These are phyloP conservation scores for Coreius guichenoti DNA, from an alignment of 2,797 vertebrate genomes.

Conservation along the genomic window DNA sequence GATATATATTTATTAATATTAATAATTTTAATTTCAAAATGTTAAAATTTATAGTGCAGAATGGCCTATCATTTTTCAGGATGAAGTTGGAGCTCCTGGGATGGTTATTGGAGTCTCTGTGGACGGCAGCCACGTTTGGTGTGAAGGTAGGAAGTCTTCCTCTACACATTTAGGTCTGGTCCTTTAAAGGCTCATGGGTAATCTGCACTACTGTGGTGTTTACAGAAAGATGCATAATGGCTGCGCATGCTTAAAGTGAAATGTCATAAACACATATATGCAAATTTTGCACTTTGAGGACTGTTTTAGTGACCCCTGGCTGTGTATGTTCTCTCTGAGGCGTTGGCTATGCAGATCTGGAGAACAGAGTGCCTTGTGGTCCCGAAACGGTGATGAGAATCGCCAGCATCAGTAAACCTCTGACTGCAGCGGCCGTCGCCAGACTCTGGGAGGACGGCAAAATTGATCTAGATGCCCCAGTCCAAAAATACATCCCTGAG, in stretches of 20 bases:
- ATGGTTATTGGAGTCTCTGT: conserved; percentile 93
- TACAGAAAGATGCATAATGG: not conserved
- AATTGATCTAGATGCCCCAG: conserved; percentile 90
- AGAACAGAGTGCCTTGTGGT: conserved; percentile 89
- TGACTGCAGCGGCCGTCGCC: conserved; percentile 90
- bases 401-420: conserved; percentile 96
- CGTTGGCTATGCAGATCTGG: conserved; percentile 92
- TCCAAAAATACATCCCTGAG: conserved; percentile 95
- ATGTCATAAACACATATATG: not conserved
- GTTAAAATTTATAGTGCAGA: not conserved
- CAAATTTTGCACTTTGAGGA: not conserved
- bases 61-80: conserved; percentile 72
- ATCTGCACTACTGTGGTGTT: not conserved
- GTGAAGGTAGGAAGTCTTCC: conserved; percentile 83
- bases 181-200: not conserved
- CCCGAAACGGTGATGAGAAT: conserved; percentile 92
- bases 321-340: conserved; percentile 72
- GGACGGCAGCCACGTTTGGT: conserved; percentile 90
- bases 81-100: conserved; percentile 92
- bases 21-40: not conserved
- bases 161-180: not conserved
- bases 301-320: not conserved
- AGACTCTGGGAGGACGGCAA: conserved; percentile 91
- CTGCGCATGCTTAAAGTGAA: not conserved
- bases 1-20: too few relatives aligned